A percentile compares a stretch with the other conserved stretches of the same genome.
phyloP scores from a whole-genome alignment of 2,888 invertebrate species.

The Plagiodera versicolora region DNA sequence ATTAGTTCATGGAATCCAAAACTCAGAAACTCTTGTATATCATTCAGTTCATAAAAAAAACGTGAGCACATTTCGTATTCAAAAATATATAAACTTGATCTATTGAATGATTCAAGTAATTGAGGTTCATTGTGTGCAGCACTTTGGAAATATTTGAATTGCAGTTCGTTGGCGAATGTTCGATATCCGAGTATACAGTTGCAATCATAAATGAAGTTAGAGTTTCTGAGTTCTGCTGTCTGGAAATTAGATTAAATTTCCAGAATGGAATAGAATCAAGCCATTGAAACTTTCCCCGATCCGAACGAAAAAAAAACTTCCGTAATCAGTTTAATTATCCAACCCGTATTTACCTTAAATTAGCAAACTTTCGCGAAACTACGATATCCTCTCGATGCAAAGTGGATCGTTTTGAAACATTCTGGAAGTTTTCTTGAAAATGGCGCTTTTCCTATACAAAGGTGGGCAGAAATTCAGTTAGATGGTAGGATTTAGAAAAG shows the following conservation, averaged over 20 bases:
- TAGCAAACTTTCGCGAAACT: constrained; percentile 44
- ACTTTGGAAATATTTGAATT: too few species aligned
- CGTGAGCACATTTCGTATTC: too few species aligned
- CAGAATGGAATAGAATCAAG: neutral
- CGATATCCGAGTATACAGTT: neutral
- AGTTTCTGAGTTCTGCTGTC: neutral
- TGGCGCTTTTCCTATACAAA: constrained; percentile 16
- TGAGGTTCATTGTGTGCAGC: too few species aligned
- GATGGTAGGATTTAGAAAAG: constrained; percentile 22
- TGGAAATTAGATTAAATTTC: constrained; percentile 7
- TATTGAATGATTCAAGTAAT: too few species aligned
- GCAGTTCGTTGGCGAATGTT: too few species aligned
- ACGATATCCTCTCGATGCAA: constrained; percentile 40
- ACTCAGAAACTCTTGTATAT: too few species aligned
- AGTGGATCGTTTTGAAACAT: constrained; percentile 28
- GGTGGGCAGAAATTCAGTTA: constrained; percentile 18
- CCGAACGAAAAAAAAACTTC: neutral
- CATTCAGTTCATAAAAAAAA: too few species aligned
- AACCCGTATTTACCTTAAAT: constrained; percentile 45
- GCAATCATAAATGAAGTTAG: neutral
- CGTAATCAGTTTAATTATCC: constrained; percentile 21
- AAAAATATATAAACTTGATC: too few species aligned
- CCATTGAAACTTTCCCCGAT: neutral
- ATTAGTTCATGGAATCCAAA: too few species aligned
- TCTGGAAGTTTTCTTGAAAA: constrained; percentile 33